Conservation (phyloP, 2,888 invertebrate genomes). For the Tetanocera ferruginea region DNA sequence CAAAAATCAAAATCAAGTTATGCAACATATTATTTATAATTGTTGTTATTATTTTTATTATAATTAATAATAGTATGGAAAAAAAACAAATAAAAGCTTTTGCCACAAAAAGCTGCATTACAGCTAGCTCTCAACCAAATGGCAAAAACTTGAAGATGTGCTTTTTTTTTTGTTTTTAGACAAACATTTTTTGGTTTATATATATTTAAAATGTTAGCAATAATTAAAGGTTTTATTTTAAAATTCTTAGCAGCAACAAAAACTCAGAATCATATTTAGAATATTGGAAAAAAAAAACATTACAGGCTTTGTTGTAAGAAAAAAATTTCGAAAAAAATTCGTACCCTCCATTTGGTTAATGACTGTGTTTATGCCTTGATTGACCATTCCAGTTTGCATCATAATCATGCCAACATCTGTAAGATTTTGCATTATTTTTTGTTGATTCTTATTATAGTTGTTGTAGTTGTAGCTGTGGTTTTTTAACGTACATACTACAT, state of each 20-base stretch:
- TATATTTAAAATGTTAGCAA: background rate
- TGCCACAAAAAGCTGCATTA: background rate
- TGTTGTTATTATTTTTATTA: constrained; percentile 6
- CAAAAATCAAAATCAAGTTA: constrained; percentile 12
- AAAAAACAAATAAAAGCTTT: background rate
- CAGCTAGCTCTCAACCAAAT: background rate
- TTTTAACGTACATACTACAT: background rate
- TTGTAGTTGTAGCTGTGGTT: background rate
- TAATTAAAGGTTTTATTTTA: constrained; percentile 29
- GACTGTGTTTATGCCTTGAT: constrained; percentile 85
- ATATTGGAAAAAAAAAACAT: constrained; percentile 44
- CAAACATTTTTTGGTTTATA: constrained; percentile 4
- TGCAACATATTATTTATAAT: constrained; percentile 27
- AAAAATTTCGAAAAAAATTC: constrained; percentile 58
- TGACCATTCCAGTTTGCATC: constrained; percentile 97
- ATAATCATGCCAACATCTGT: constrained; percentile 97
- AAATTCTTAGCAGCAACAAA: constrained; percentile 60
- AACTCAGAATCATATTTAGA: constrained; percentile 55
- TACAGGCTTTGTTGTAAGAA: constrained; percentile 31
- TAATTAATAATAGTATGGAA: background rate
- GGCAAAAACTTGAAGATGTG: constrained; percentile 13
- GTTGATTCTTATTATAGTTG: background rate
- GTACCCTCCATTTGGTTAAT: constrained; percentile 82
- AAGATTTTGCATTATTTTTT: constrained; percentile 61
- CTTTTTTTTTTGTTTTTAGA: background rate